Evolutionary conservation across 1,140 invertebrate genomes (phyloP), one percentile per base, ranked within the genome.

Genomic region (Choristoneura fumiferana): DNA sequence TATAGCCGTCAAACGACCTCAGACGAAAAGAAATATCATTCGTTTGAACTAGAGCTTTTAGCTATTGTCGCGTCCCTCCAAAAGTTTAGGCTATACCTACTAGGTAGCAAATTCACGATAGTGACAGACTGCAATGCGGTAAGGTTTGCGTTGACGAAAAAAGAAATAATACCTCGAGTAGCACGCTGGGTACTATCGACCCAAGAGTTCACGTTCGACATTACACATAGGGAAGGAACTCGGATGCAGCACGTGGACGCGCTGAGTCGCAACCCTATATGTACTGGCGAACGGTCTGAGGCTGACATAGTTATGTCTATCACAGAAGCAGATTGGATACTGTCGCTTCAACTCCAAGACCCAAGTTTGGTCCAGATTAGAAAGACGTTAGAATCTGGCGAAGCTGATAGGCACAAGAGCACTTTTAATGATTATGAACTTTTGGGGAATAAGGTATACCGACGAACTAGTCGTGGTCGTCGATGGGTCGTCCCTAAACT

Each of bases 191-290:
- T 66, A n/a, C 34, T 70, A 18, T 53, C 37, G 34, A 57, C 67
- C 12, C 38, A 61, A 39, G 53, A 70, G 29, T 71, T 62, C 39
- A 17, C 33, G 1, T 69, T 60, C 40, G 54, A 67, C 8, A 64
- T 67, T 14, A 55, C 33, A 45, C 65, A 69, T 49, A 40, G 43
- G 10, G 36, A 52, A 8, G 57, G 59, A 34, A 34, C 38, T 18
- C 60, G 40, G 9, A 79, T 81, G n/a, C n/a, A n/a, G n/a, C n/a
- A n/a, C n/a, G n/a, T n/a, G n/a, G n/a, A n/a, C n/a, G n/a, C n/a
- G n/a, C 53, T 82, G 1, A 82, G 79, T 38, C 38, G 75, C 1
- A 63, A 73, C 52, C 63, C 67, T 4, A 17, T 38, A n/a, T n/a
- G n/a, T n/a, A n/a, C n/a, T n/a, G n/a, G n/a, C n/a, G n/a, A n/a